Evolutionary conservation across 1,140 invertebrate species (phyloP).

Genomic region (Rhizoglyphus robini): DNA sequence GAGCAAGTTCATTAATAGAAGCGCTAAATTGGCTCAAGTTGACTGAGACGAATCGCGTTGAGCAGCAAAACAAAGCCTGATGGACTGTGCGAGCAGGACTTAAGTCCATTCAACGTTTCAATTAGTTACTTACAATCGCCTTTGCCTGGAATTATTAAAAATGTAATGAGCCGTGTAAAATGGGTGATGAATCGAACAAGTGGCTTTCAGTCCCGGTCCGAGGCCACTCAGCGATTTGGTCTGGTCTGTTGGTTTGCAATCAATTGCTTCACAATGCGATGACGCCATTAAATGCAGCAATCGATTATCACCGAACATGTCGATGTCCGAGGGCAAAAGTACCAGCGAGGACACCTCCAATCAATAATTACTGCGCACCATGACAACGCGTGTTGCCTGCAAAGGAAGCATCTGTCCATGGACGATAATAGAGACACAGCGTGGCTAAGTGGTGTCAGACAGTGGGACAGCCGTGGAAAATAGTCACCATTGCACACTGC

Average conservation of each 20-base stretch:
- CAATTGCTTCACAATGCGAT: background rate
- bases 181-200: conserved; percentile 15
- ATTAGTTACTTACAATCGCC: background rate
- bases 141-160: conserved; percentile 3
- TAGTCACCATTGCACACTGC: background rate
- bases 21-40: conserved; percentile 12
- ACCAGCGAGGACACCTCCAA: background rate
- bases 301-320: no score
- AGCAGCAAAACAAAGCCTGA: background rate
- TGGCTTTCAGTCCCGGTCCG: no score
- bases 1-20: conserved; percentile 4
- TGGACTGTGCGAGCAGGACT: background rate
- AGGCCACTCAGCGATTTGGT: no score
- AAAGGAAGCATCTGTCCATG: background rate
- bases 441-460: background rate
- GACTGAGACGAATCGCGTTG: background rate
- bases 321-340: background rate
- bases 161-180: conserved; percentile 15
- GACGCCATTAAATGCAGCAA: background rate
- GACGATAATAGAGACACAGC: background rate
- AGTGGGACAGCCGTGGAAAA: background rate
- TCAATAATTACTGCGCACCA: background rate
- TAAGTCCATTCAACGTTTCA: conserved; percentile 5
- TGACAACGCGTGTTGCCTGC: background rate
- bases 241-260: background rate